Evolutionary conservation across 2,888 invertebrate species (phyloP), one percentile per base, ranked within the genome.

Genomic region (Syrphus vitripennis): DNA sequence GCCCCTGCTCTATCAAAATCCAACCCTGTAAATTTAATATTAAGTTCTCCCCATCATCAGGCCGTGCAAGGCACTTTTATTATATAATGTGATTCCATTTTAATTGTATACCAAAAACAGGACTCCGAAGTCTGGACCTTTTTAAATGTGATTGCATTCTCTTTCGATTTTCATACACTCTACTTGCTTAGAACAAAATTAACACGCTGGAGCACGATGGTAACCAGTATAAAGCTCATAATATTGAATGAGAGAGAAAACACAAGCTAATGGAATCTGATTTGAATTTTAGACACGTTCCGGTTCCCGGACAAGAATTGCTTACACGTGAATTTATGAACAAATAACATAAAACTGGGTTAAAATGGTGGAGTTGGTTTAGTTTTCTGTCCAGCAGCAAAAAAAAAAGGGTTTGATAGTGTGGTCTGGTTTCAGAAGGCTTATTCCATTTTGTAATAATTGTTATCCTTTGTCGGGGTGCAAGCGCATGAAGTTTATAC

Each of bases 281-380:
- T 87, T 83, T 74, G 74, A 70, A 87, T 83, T 87, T 87, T 87
- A 78, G 70, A 75, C 86, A 87, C 86, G 86, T 87, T 50, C 74
- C 53, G 65, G 86, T 83, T 50, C 74, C n/a, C 59, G 65, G 86
- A 65, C 72, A 78, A 40, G 70, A 82, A 78, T 83, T 70, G 74
- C 82, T 83, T 71, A 81, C 77, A 86, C 69, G 50, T 77, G 74
- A 86, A 77, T 81, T 86, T 86, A 86, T 86, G 84, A 86, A 86
- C 0, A 4, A 5, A 7, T 29, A 7, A 7, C 6, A 61, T 59
- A 31, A n/a, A 37, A 59, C 10, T 59, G 59, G 59, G 59, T n/a
- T 42, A 42, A 42, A 26, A 31, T 29, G 5, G n/a, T 29, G 2
- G 16, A 14, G 16, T 16, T 16, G 42, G 42, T n/a, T 42, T 42